Conservation (phyloP, 2,797 vertebrate species). For the Propithecus deckenii region DNA sequence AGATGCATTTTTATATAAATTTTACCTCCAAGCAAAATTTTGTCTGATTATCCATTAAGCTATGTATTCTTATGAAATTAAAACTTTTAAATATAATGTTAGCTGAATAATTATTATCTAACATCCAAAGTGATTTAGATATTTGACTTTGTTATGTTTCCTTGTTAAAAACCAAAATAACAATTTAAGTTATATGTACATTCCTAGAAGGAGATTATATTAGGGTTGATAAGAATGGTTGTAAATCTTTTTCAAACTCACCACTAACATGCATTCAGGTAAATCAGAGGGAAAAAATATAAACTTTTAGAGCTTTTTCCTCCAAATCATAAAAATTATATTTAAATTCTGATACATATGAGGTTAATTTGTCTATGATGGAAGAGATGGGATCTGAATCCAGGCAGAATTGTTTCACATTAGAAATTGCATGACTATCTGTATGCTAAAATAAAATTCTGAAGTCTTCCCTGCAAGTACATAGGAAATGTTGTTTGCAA, state of each 20-base stretch:
- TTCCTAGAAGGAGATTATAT: background rate
- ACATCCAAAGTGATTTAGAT: background rate
- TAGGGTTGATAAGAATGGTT: background rate
- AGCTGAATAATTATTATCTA: background rate
- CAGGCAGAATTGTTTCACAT: background rate
- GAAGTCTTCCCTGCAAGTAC: background rate
- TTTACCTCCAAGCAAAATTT: background rate
- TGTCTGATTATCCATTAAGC: background rate
- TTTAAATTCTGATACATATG: background rate
- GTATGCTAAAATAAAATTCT: background rate
- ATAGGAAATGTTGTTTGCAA: background rate
- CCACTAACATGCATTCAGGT: fast-evolving
- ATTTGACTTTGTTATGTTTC: background rate
- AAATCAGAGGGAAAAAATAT: background rate
- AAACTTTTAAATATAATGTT: background rate
- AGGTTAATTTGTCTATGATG: background rate
- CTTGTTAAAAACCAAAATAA: background rate
- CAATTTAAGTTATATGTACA: background rate
- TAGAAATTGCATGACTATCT: background rate
- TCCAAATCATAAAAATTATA: background rate
- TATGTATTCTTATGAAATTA: background rate
- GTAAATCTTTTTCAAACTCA: background rate
- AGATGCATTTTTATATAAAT: background rate
- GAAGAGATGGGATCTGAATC: background rate
- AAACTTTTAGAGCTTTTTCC: background rate